phyloP scores from a whole-genome alignment of 2,888 invertebrate species.

The Drosophila monieri region DNA sequence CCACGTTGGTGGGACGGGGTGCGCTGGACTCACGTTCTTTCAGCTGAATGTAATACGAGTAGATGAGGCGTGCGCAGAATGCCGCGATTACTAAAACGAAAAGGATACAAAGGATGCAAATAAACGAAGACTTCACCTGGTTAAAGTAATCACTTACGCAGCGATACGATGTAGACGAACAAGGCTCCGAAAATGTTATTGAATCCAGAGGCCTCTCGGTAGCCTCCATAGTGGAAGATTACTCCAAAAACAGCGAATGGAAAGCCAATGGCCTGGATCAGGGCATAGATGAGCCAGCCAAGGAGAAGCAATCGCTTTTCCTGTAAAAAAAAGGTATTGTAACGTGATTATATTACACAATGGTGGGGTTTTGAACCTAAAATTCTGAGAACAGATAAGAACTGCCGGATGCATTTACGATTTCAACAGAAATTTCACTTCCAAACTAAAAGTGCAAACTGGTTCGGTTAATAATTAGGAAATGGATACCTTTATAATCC shows the following conservation, averaged over 20 bases:
- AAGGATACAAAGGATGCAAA: background rate
- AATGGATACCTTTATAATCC: too few species aligned
- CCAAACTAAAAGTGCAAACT: too few species aligned
- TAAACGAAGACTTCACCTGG: background rate
- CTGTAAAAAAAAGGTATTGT: slow-evolving; percentile 36
- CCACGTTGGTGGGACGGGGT: slow-evolving; percentile 62
- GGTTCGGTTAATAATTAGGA: too few species aligned
- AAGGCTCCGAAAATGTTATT: slow-evolving; percentile 57
- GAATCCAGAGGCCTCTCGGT: slow-evolving; percentile 55
- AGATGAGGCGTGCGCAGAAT: slow-evolving; percentile 68
- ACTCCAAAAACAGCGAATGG: slow-evolving; percentile 70
- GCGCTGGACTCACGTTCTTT: slow-evolving; percentile 52
- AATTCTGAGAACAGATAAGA: background rate
- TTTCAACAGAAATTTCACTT: background rate
- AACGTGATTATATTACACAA: too few species aligned
- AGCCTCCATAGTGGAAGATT: slow-evolving; percentile 74
- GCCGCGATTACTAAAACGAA: slow-evolving; percentile 49
- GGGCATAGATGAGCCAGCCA: slow-evolving; percentile 67
- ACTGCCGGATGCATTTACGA: background rate
- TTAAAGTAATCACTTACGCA: slow-evolving; percentile 53
- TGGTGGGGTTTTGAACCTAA: background rate
- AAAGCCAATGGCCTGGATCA: slow-evolving; percentile 61
- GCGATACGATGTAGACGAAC: slow-evolving; percentile 50
- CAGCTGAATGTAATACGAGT: slow-evolving; percentile 68
- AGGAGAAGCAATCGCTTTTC: slow-evolving; percentile 55